phyloP scores from a whole-genome alignment of 2,113 vertebrate species.

The Platycercus adscitus region DNA sequence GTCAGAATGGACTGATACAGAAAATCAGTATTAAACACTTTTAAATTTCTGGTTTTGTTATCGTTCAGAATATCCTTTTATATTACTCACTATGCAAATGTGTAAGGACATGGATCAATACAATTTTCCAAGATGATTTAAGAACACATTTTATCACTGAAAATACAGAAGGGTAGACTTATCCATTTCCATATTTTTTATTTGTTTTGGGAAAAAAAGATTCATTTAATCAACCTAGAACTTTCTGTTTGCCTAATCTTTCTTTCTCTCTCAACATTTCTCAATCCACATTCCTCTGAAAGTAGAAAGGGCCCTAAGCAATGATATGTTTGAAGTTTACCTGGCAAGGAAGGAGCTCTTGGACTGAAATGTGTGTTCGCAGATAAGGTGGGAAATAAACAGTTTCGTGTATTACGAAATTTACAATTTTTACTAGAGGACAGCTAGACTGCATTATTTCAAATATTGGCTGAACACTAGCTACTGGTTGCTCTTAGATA shows the following conservation, averaged over 20 bases:
- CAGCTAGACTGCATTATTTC: conserved; percentile 33
- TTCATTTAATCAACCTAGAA: conserved; percentile 31
- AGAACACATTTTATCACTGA: background rate
- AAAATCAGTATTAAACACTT: background rate
- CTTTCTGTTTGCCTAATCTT: conserved; percentile 39
- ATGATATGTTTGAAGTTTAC: conserved; percentile 44
- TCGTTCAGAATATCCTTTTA: background rate
- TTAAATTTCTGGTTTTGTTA: background rate
- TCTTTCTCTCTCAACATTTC: conserved; percentile 10
- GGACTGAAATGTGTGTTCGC: conserved; percentile 7
- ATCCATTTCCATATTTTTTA: background rate
- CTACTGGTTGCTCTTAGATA: conserved; percentile 46
- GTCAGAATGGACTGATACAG: background rate
- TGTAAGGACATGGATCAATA: background rate
- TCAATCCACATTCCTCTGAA: conserved; percentile 49
- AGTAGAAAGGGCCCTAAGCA: conserved; percentile 40
- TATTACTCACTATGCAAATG: background rate
- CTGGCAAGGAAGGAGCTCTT: conserved; percentile 54
- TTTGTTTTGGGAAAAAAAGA: conserved; percentile 24
- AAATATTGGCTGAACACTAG: conserved; percentile 41
- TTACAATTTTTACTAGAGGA: conserved; percentile 7
- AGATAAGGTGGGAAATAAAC: conserved; percentile 59
- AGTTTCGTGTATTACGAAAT: conserved; percentile 39
- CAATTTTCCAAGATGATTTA: background rate
- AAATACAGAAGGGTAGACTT: background rate